Percentiles rank a stretch among this genome's conserved stretches.
Evolutionary conservation across 2,888 invertebrate genomes (phyloP).

Genomic region (Baronia brevicornis): DNA sequence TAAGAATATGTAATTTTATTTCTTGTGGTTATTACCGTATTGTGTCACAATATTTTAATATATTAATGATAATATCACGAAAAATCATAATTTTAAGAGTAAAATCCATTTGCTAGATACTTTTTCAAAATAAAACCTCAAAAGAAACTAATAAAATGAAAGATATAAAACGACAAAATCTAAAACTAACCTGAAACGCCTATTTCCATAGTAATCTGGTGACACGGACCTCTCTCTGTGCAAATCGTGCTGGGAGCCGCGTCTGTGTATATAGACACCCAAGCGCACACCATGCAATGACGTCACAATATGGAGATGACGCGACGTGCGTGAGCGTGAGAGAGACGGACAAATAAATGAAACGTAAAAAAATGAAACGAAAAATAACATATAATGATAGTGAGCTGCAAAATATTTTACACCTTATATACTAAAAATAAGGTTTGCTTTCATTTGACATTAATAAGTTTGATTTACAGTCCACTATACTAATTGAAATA

Average conservation of each 20-base stretch:
- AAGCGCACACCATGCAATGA: constrained; percentile 61
- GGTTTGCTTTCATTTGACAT: too few species aligned
- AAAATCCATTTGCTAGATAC: too few species aligned
- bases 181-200: constrained; percentile 84
- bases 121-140: constrained; percentile 14
- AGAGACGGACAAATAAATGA: too few species aligned
- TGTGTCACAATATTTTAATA: too few species aligned
- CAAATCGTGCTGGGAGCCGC: constrained; percentile 85
- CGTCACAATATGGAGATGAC: constrained; percentile 56
- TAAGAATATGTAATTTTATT: too few species aligned
- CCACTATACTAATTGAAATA: too few species aligned
- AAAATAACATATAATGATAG: constrained; percentile 28
- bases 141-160: constrained; percentile 6
- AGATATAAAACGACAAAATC: constrained; percentile 14
- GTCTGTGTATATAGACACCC: constrained; percentile 60
- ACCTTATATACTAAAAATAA: too few species aligned
- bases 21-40: too few species aligned
- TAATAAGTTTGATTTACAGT: too few species aligned
- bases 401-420: too few species aligned
- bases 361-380: constrained; percentile 34
- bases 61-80: too few species aligned
- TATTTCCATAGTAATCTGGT: constrained; percentile 81
- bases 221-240: constrained; percentile 80
- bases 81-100: too few species aligned
- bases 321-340: constrained; percentile 33